Conservation (phyloP, 1,140 invertebrate species). For the Pogonomyrmex californicus region DNA sequence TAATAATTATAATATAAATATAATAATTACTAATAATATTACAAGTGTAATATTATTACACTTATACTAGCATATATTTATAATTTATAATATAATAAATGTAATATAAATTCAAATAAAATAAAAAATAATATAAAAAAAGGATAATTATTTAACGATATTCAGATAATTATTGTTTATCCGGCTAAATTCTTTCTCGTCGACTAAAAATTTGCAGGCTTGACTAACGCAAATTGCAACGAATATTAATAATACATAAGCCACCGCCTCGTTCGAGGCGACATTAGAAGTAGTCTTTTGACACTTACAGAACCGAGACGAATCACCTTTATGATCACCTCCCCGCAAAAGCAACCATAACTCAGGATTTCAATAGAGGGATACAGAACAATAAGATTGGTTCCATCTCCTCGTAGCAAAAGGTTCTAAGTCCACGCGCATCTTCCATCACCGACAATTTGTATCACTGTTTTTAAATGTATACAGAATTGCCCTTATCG, state of each 20-base stretch:
- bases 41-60: not conserved
- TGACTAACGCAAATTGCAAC: not conserved
- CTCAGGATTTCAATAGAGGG: conserved; percentile 77
- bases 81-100: not conserved
- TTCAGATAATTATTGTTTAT: not conserved
- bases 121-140: conserved; percentile 11
- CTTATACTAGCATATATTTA: not conserved
- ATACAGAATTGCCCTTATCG: conserved; percentile 34
- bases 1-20: not conserved
- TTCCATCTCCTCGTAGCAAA: conserved; percentile 63
- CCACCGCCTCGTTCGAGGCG: conserved; percentile 64
- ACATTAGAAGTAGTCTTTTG: conserved; percentile 83
- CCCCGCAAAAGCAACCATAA: conserved; percentile 79
- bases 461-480: conserved; percentile 12
- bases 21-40: not conserved
- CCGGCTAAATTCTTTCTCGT: not conserved
- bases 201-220: not conserved
- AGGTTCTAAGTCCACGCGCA: conserved; percentile 6
- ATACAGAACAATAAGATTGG: conserved; percentile 74
- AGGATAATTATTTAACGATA: not conserved
- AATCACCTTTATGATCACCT: conserved; percentile 83
- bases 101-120: not conserved
- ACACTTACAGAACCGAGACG: conserved; percentile 85
- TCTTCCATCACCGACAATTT: not conserved
- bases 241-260: conserved; percentile 78